These are phyloP conservation scores for Galagoides demidoff DNA, from an alignment of 2,797 vertebrate species.

Conservation along the genomic window DNA sequence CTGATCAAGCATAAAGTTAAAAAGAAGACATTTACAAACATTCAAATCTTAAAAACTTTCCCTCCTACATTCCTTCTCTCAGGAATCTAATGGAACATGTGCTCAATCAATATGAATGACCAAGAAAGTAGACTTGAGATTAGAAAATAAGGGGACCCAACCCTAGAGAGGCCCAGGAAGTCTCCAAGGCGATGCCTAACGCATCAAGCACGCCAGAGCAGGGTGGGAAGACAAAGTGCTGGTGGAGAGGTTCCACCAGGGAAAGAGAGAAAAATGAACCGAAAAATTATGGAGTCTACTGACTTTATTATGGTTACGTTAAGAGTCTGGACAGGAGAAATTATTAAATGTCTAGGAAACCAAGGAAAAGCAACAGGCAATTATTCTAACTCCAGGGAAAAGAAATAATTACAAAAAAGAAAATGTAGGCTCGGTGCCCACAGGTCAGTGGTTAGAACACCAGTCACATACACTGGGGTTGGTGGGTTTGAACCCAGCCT, in stretches of 20 bases:
- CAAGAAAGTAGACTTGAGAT: neutral
- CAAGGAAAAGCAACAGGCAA: slow-evolving; percentile 8
- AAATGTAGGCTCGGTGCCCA: neutral
- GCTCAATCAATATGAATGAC: neutral
- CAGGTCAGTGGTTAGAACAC: no score
- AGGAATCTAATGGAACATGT: neutral
- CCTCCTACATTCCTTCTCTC: neutral
- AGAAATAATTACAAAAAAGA: neutral
- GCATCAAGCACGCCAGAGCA: neutral
- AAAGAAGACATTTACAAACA: neutral
- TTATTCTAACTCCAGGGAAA: neutral
- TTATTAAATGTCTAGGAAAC: neutral
- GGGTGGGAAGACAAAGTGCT: neutral
- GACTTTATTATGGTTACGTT: neutral
- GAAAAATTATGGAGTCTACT: neutral
- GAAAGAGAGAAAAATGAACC: neutral
- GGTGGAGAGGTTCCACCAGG: neutral
- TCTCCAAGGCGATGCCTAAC: neutral
- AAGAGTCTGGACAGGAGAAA: neutral
- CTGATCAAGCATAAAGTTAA: neutral
- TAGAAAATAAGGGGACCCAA: neutral
- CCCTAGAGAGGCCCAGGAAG: neutral
- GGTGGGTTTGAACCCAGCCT: no score
- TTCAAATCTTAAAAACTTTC: neutral
- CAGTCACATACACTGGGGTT: no score